phyloP scores from a whole-genome alignment of 2,113 vertebrate species.

The Macrotis lagotis region DNA sequence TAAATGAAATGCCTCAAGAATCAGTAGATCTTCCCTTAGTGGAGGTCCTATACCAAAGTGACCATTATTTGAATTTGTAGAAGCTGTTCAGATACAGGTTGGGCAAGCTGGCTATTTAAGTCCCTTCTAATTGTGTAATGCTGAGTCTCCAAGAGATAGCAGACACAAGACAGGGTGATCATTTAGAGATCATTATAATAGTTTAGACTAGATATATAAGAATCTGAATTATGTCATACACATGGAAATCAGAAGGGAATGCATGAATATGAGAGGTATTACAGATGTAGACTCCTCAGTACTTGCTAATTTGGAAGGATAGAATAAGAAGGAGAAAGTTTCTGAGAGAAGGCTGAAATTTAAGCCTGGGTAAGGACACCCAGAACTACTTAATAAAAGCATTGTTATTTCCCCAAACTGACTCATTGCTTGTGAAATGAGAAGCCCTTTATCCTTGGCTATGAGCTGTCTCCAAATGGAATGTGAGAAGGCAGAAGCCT shows the following conservation, averaged over 20 bases:
- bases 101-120: neutral
- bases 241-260: neutral
- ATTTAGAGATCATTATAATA: neutral
- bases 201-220: neutral
- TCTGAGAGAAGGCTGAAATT: neutral
- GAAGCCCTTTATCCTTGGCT: slow-evolving; percentile 28
- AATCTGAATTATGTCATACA: neutral
- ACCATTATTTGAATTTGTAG: neutral
- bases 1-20: neutral
- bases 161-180: neutral
- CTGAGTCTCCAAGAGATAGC: neutral
- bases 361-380: neutral
- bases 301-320: neutral
- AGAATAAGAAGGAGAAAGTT: neutral
- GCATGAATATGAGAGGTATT: neutral
- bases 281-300: neutral
- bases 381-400: neutral
- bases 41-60: neutral
- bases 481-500: neutral
- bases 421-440: neutral
- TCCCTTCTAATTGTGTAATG: neutral
- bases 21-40: neutral
- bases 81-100: neutral
- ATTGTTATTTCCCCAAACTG: slow-evolving; percentile 38
- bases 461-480: slow-evolving; percentile 28